Conservation (phyloP, 64 coral and sea anemone species). For the Pocillopora damicornis region DNA sequence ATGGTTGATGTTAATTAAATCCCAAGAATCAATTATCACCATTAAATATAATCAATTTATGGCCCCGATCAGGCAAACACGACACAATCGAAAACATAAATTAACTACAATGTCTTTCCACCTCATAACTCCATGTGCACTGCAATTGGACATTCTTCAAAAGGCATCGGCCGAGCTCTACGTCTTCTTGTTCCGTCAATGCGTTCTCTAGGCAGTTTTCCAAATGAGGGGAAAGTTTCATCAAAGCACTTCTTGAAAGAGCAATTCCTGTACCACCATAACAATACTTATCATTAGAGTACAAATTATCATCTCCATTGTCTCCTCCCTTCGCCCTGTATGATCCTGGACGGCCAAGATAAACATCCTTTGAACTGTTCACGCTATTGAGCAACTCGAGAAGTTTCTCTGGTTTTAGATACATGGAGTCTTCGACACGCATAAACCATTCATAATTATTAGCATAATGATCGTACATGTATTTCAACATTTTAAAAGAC, state of each 20-base stretch:
- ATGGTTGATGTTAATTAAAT: too few species aligned
- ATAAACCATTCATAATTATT: constrained; percentile 98
- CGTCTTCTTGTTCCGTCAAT: constrained; percentile 60
- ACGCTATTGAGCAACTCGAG: constrained; percentile 78
- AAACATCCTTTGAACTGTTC: constrained; percentile 89
- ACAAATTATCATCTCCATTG: constrained; percentile 40
- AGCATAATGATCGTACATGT: constrained; percentile 88
- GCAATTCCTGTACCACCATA: constrained; percentile 59
- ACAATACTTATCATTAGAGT: constrained; percentile 85
- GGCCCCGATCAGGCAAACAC: too few species aligned
- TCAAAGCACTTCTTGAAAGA: constrained; percentile 47
- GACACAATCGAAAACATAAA: too few species aligned
- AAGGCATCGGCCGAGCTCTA: constrained; percentile 71
- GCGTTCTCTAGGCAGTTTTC: constrained; percentile 55
- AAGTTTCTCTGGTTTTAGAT: constrained; percentile 85
- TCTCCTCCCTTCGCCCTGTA: constrained; percentile 8
- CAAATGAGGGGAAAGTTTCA: constrained; percentile 28
- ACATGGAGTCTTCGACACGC: constrained; percentile 75
- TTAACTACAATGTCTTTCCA: neutral
- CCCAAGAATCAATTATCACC: too few species aligned
- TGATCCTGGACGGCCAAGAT: constrained; percentile 71
- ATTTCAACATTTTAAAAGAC: constrained; percentile 98
- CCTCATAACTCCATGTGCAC: constrained; percentile 84
- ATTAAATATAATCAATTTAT: too few species aligned
- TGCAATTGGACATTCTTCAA: constrained; percentile 53